These are phyloP conservation scores for Heteromurus nitidus DNA, from an alignment of 2,888 invertebrate genomes.

Conservation along the genomic window DNA sequence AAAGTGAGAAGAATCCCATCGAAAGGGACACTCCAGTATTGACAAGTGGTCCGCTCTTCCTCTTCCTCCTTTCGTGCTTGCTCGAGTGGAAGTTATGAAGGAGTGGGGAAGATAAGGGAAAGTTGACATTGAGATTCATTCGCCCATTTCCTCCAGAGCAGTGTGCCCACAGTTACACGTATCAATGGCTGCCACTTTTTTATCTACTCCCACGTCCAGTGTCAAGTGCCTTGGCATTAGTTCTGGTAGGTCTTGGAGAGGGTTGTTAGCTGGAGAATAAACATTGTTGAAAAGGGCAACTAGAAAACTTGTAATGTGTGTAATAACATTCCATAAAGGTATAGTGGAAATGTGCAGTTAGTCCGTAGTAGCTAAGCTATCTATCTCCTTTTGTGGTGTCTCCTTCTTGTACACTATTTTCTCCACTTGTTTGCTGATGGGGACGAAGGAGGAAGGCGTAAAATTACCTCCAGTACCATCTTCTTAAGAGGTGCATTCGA, in stretches of 20 bases:
- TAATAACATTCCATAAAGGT: constrained; percentile 33
- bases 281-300: neutral
- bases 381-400: neutral
- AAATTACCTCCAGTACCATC: neutral
- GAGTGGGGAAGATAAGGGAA: constrained; percentile 8
- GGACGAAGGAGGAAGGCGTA: too few species aligned
- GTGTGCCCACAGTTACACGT: neutral
- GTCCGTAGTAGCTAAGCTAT: neutral
- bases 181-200: neutral
- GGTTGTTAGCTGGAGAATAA: neutral
- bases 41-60: neutral
- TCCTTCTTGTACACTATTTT: too few species aligned
- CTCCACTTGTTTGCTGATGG: too few species aligned
- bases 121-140: constrained; percentile 18
- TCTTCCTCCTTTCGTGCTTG: neutral
- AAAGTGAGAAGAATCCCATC: neutral
- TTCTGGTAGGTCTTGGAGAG: neutral
- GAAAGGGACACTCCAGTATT: constrained; percentile 4
- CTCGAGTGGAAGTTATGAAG: constrained; percentile 16
- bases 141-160: neutral
- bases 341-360: too few species aligned
- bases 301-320: constrained; percentile 9
- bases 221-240: too few species aligned
- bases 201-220: too few species aligned
- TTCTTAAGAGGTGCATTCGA: too few species aligned